phyloP scores from a whole-genome alignment of 2,797 vertebrate species.

The Saguinus oedipus region DNA sequence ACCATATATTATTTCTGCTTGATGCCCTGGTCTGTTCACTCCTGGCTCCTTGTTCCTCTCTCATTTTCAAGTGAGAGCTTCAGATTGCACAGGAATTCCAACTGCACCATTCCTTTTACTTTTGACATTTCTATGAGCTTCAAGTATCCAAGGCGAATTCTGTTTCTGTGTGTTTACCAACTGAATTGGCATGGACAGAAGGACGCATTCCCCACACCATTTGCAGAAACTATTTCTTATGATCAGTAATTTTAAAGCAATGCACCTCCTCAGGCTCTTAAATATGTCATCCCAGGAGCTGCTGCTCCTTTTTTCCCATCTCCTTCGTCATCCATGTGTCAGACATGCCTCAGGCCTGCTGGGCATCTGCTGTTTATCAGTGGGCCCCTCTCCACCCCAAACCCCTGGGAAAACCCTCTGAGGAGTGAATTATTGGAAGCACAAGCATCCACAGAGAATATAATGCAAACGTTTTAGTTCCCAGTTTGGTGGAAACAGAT shows the following conservation, averaged over 20 bases:
- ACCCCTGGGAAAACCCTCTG: background rate
- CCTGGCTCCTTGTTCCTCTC: background rate
- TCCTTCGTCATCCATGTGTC: slow-evolving; percentile 21
- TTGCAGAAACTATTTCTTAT: slow-evolving; percentile 36
- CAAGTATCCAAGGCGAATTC: background rate
- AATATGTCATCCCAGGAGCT: slow-evolving; percentile 49
- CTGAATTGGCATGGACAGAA: slow-evolving; percentile 44
- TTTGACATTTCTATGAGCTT: slow-evolving; percentile 38
- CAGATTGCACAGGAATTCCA: background rate
- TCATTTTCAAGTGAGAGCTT: background rate
- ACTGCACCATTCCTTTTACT: background rate
- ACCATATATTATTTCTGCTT: background rate
- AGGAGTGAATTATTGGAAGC: slow-evolving; percentile 36
- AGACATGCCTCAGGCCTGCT: slow-evolving; percentile 45
- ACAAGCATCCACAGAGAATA: background rate
- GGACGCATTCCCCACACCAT: background rate
- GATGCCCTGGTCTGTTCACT: background rate
- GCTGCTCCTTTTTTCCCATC: background rate
- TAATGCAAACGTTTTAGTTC: background rate
- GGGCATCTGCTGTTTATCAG: slow-evolving; percentile 62
- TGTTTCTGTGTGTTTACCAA: slow-evolving; percentile 24
- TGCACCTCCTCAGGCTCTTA: slow-evolving; percentile 35
- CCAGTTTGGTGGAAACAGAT: slow-evolving; percentile 30
- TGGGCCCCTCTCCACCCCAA: background rate
- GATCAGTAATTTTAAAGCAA: slow-evolving; percentile 60